Evolutionary conservation across 2,797 vertebrate species (phyloP), one percentile per base, ranked within the genome.

Genomic region (Sebastes taczanowskii): DNA sequence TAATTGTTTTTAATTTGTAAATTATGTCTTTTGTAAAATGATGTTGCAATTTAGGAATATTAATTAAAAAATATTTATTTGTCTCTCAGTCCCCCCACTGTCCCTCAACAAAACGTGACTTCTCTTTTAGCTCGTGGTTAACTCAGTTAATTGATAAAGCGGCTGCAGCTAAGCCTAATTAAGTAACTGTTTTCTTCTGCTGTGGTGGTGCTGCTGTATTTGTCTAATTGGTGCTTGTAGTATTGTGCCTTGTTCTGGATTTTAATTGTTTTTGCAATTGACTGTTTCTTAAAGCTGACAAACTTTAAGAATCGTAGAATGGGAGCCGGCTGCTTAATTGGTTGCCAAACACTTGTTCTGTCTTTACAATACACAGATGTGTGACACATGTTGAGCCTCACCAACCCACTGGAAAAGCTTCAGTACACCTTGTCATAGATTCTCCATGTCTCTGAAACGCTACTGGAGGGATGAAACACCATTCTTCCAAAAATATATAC

Each of bases 1-100:
- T 62, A 81, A 79, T 68, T 74, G 32, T 66, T 25, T 61, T 77
- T 67, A 46, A 77, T 67, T 63, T 20, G 34, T 58, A 56, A 79
- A 79, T 56, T 5, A 59, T 59, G 27, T 38, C 14, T 78, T 74
- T 56, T 68, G 42, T 53, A 11, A 74, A 73, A 68, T 68, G 0
- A 61, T 23, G 6, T 52, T 53, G n/a, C 23, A 25, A 29, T 64
- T 30, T 46, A 16, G 56, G 6, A 69, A 30, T 61, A 76, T 32
- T 70, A 74, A 86, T 76, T 46, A 11, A 69, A 55, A 59, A 25
- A 67, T 20, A 23, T 38, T 11, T 72, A n/a, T 27, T 23, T 34
- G 16, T 23, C n/a, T 73, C 9, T 79, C 22, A 62, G 25, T 72
- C 66, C 27, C 8, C 6, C 23, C 22, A 22, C 22, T 64, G 56